These are phyloP conservation scores for Pristionchus mayeri DNA, from an alignment of 2,888 invertebrate genomes.

Conservation along the genomic window DNA sequence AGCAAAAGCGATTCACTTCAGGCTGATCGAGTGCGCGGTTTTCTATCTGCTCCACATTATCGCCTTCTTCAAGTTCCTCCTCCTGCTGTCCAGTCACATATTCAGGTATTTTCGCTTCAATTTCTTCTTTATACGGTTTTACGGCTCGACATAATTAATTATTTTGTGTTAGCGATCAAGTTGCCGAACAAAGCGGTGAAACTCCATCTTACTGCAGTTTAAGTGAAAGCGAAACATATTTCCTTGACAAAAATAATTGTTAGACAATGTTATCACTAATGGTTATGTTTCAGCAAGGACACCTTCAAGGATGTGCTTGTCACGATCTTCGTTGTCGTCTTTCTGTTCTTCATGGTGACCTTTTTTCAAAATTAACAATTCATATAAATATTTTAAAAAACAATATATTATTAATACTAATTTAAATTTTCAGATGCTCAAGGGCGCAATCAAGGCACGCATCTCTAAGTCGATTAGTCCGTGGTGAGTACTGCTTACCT, in stretches of 20 bases:
- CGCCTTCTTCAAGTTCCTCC: constrained; percentile 70
- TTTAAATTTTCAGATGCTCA: constrained; percentile 64
- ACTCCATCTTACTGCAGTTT: no score
- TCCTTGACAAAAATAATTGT: no score
- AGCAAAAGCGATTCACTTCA: no score
- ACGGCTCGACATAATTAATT: no score
- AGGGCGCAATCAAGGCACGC: constrained; percentile 68
- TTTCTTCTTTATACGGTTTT: no score
- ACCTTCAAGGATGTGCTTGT: constrained; percentile 64
- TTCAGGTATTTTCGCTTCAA: no score
- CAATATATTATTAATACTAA: background rate
- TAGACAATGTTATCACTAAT: background rate
- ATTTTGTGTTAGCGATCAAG: no score
- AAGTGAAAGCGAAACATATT: no score
- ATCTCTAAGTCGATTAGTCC: constrained; percentile 48
- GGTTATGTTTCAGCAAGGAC: constrained; percentile 48
- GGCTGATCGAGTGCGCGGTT: constrained; percentile 63
- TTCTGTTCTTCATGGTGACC: constrained; percentile 70
- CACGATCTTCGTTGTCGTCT: constrained; percentile 64
- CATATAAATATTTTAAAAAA: background rate
- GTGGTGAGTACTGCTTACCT: constrained; percentile 32
- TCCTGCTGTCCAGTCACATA: constrained; percentile 73
- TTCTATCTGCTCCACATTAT: constrained; percentile 66
- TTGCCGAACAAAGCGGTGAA: no score
- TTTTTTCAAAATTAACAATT: no score